Percentiles rank a stretch among this genome's conserved stretches.
Evolutionary conservation across 2,888 invertebrate genomes (phyloP).

Genomic region (Acanthosepion esculentum): DNA sequence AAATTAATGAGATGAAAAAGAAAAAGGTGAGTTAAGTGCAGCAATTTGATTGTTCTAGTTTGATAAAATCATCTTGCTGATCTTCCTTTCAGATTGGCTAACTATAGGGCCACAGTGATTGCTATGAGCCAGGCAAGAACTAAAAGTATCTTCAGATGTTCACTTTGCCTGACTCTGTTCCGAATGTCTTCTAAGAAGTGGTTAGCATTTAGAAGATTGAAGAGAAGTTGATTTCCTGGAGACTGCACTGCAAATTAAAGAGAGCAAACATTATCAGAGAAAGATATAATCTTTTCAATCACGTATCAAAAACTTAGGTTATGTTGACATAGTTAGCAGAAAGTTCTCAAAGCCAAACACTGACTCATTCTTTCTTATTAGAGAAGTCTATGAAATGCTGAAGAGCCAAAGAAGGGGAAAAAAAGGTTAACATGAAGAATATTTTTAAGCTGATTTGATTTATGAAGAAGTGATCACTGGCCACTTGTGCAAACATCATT

Average conservation of each 20-base stretch:
- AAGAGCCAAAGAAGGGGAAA: neutral
- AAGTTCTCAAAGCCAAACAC: neutral
- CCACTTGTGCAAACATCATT: neutral
- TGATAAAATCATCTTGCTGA: neutral
- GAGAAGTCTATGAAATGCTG: conserved; percentile 6
- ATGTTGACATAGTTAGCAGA: neutral
- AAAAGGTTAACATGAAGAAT: neutral
- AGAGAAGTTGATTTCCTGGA: neutral
- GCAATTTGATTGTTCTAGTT: neutral
- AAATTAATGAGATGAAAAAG: neutral
- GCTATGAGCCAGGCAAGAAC: neutral
- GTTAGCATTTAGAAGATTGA: conserved; percentile 33
- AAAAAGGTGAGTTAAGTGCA: neutral
- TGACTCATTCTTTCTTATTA: conserved; percentile 3
- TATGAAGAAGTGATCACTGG: neutral
- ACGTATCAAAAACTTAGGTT: neutral
- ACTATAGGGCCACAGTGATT: neutral
- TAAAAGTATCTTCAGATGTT: neutral
- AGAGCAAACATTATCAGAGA: conserved; percentile 22
- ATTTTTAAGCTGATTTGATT: conserved; percentile 33
- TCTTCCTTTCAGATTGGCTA: neutral
- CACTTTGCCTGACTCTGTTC: neutral
- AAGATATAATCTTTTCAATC: neutral
- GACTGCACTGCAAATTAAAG: neutral
- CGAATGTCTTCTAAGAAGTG: conserved; percentile 6